Percentiles rank a stretch among this genome's conserved stretches.
Conservation (phyloP, 2,113 vertebrate species). For the Toxotes chatareus region DNA sequence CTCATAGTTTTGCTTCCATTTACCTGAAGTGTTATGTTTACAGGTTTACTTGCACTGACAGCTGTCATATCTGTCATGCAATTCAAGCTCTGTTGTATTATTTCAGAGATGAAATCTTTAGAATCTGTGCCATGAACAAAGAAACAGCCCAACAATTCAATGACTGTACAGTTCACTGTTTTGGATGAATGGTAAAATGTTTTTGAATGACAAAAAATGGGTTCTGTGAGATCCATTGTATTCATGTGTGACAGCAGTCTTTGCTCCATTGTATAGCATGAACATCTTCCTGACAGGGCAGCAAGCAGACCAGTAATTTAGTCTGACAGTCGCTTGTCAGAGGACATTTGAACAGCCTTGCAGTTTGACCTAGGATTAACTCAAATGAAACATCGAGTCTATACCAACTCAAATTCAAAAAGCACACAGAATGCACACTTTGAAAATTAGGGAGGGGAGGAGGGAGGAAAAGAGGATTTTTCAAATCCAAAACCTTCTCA, state of each 20-base stretch:
- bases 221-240: not conserved
- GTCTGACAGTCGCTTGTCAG: slow-evolving; percentile 29
- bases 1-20: not conserved
- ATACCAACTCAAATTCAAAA: slow-evolving; percentile 16
- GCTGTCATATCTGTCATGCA: not conserved
- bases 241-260: slow-evolving; percentile 28
- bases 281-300: slow-evolving; percentile 29
- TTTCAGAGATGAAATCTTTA: slow-evolving; percentile 8
- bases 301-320: slow-evolving; percentile 42
- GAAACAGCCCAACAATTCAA: not conserved
- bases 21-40: not conserved
- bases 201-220: slow-evolving; percentile 13
- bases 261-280: slow-evolving; percentile 28
- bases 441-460: not conserved
- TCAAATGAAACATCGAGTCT: slow-evolving; percentile 17
- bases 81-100: not conserved
- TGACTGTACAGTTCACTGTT: not conserved
- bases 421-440: slow-evolving; percentile 11
- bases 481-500: slow-evolving; percentile 31
- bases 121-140: not conserved
- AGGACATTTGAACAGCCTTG: slow-evolving; percentile 12
- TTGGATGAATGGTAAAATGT: not conserved
- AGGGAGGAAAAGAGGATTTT: slow-evolving; percentile 45
- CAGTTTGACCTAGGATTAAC: slow-evolving; percentile 35
- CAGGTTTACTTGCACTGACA: not conserved